Evolutionary conservation across 2,113 vertebrate species (phyloP).

Genomic region (Ammodytes dubius): DNA sequence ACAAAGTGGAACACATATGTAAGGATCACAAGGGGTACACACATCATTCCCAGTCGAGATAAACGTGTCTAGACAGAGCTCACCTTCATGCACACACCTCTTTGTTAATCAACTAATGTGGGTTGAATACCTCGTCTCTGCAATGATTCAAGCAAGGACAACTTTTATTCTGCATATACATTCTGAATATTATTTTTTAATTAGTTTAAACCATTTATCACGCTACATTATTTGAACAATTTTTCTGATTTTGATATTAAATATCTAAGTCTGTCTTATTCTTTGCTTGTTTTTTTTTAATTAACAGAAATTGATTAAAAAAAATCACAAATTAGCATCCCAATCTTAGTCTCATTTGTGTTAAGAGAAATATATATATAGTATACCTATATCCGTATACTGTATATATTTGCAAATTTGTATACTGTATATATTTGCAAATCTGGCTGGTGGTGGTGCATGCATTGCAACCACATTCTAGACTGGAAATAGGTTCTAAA

Average conservation of each 20-base stretch:
- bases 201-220: not conserved
- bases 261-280: not conserved
- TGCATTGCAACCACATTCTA: not conserved
- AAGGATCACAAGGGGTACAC: constrained; percentile 17
- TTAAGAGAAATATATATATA: not conserved
- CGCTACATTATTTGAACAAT: not conserved
- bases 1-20: constrained; percentile 32
- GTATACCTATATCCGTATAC: no score
- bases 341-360: not conserved
- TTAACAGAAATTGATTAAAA: not conserved
- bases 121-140: not conserved
- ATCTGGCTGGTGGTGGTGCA: not conserved
- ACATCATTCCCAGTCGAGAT: constrained; percentile 46
- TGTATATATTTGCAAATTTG: no score
- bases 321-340: not conserved
- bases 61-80: constrained; percentile 69
- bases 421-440: not conserved
- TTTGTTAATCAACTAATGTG: constrained; percentile 22
- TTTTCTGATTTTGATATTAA: not conserved
- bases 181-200: not conserved
- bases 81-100: constrained; percentile 44
- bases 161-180: not conserved
- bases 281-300: not conserved
- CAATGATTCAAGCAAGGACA: not conserved
- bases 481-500: not conserved